Evolutionary conservation across 2,888 invertebrate genomes (phyloP).

Genomic region (Temnothorax rugatulus): DNA sequence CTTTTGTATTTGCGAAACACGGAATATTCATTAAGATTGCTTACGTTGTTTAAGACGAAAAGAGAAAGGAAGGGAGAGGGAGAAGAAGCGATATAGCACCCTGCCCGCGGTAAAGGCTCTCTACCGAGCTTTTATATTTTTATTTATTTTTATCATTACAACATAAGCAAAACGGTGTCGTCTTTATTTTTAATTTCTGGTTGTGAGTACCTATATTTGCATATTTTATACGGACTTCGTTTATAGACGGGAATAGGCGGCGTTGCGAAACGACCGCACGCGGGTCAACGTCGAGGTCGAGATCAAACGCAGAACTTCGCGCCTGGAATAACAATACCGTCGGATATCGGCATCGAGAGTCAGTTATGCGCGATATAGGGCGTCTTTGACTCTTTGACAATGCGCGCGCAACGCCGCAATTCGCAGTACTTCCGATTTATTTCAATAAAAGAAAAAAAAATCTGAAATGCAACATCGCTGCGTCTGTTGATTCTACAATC

Average conservation of each 20-base stretch:
- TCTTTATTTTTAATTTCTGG: conserved; percentile 71
- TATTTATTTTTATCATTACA: conserved; percentile 69
- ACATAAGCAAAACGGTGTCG: conserved; percentile 57
- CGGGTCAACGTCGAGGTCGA: conserved; percentile 44
- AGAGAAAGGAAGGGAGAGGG: background rate
- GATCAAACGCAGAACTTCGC: conserved; percentile 51
- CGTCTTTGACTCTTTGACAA: conserved; percentile 49
- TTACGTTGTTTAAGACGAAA: conserved; percentile 17
- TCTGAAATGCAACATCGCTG: conserved; percentile 53
- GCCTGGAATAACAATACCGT: conserved; percentile 47
- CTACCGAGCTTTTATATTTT: conserved; percentile 62
- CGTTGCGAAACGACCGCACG: conserved; percentile 53
- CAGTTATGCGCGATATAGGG: background rate
- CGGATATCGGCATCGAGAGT: background rate
- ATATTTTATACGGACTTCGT: conserved; percentile 69
- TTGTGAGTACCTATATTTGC: conserved; percentile 68
- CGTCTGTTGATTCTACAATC: conserved; percentile 32
- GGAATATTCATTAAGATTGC: conserved; percentile 57
- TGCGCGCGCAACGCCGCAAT: conserved; percentile 33
- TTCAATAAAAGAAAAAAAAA: conserved; percentile 72
- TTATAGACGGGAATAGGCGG: conserved; percentile 56
- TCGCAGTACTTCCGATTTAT: conserved; percentile 65
- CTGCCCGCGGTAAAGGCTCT: conserved; percentile 48
- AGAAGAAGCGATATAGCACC: background rate
- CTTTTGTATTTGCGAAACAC: conserved; percentile 67